Evolutionary conservation across 2,888 invertebrate genomes (phyloP).

Genomic region (Phrixothrix hirtus): DNA sequence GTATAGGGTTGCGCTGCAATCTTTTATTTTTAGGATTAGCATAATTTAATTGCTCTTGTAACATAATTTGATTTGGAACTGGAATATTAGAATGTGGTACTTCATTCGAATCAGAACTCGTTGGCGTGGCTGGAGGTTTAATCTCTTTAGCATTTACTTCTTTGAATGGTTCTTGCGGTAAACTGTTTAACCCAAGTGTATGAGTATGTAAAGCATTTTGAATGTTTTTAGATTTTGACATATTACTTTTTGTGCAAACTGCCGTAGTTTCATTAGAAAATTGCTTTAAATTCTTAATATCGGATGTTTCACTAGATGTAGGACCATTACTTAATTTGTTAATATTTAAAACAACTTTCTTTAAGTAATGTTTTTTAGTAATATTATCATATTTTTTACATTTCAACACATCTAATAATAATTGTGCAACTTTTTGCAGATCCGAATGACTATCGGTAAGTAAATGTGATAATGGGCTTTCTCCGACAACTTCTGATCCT

Average conservation of each 20-base stretch:
- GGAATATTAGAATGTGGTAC: not conserved
- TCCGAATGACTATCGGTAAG: constrained; percentile 29
- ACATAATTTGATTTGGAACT: not conserved
- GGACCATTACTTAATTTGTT: not conserved
- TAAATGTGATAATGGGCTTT: constrained; percentile 35
- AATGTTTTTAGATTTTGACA: not conserved
- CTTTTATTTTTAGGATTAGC: not conserved
- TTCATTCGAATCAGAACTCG: not conserved
- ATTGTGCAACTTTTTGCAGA: constrained; percentile 64
- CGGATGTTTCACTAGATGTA: not conserved
- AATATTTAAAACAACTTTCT: constrained; percentile 66
- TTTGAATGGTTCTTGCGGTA: too few species aligned
- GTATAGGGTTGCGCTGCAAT: not conserved
- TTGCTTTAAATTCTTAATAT: not conserved
- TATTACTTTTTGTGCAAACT: not conserved
- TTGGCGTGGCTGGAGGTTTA: too few species aligned
- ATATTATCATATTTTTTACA: constrained; percentile 63
- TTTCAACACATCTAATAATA: constrained; percentile 64
- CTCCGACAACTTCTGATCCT: constrained; percentile 17
- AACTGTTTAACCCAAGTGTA: not conserved
- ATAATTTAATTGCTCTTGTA: not conserved
- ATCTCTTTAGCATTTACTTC: too few species aligned
- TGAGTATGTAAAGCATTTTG: not conserved
- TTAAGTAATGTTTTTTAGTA: constrained; percentile 66
- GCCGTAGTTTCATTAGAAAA: not conserved